Evolutionary conservation across 1,140 invertebrate genomes (phyloP).

Genomic region (Ganaspis sp.): DNA sequence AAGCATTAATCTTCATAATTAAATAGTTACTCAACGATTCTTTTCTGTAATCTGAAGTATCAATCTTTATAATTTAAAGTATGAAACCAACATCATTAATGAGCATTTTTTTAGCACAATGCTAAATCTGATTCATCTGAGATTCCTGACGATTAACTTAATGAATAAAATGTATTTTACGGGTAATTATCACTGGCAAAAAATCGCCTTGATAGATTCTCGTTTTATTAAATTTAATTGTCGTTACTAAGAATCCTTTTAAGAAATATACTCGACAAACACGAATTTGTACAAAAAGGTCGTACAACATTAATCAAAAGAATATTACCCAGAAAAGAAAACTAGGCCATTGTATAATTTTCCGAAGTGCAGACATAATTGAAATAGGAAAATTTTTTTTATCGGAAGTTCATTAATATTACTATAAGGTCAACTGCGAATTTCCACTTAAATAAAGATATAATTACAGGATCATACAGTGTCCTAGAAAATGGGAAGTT

Average conservation of each 20-base stretch:
- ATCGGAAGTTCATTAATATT: background rate
- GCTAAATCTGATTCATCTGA: background rate
- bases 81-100: background rate
- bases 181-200: background rate
- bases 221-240: background rate
- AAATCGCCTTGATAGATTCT: background rate
- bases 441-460: too few species aligned
- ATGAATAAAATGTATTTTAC: slow-evolving; percentile 11
- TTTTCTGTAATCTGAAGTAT: too few species aligned
- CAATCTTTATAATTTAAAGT: background rate
- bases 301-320: background rate
- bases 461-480: background rate
- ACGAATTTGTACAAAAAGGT: background rate
- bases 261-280: background rate
- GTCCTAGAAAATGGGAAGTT: too few species aligned
- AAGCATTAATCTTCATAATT: too few species aligned
- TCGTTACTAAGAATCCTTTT: background rate
- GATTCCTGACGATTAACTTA: background rate
- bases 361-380: background rate
- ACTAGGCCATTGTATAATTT: background rate
- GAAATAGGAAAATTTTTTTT: background rate
- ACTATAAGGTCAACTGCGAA: background rate
- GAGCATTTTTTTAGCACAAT: background rate
- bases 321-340: background rate
- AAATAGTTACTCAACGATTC: too few species aligned